A percentile compares a stretch with the other conserved stretches of the same genome.
phyloP scores from a whole-genome alignment of 30 jellyfish, hydroid and myxozoan species.

The Clytia hemisphaerica region DNA sequence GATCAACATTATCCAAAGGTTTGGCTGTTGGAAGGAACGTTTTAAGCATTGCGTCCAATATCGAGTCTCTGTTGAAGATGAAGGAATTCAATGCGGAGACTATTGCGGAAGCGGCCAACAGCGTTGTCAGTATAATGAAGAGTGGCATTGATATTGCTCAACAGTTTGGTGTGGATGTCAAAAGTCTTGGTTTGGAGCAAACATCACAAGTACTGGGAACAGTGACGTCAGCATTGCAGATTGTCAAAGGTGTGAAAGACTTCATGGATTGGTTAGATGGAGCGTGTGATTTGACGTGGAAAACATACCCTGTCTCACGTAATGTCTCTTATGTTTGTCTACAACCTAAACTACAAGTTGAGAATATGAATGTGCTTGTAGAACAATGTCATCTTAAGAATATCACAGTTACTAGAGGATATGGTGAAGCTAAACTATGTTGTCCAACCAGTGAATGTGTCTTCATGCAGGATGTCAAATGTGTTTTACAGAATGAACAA shows the following conservation, averaged over 20 bases:
- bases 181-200: slow-evolving; percentile 32
- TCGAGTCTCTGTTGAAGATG: slow-evolving; percentile 46
- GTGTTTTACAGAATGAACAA: slow-evolving; percentile 42
- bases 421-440: slow-evolving; percentile 46
- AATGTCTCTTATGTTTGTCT: slow-evolving; percentile 53
- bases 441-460: slow-evolving; percentile 62
- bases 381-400: slow-evolving; percentile 37
- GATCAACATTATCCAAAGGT: slow-evolving; percentile 44
- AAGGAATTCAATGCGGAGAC: slow-evolving; percentile 68
- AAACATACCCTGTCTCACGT: slow-evolving; percentile 23
- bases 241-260: slow-evolving; percentile 62
- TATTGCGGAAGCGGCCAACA: slow-evolving; percentile 42
- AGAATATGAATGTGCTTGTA: slow-evolving; percentile 36
- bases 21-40: slow-evolving; percentile 45
- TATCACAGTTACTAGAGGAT: slow-evolving; percentile 46
- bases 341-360: slow-evolving; percentile 40
- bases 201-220: slow-evolving; percentile 5
- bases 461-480: slow-evolving; percentile 33
- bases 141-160: slow-evolving; percentile 28
- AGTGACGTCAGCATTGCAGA: slow-evolving; percentile 50
- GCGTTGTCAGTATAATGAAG: slow-evolving; percentile 40
- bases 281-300: slow-evolving; percentile 77
- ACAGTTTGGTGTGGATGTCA: slow-evolving; percentile 65
- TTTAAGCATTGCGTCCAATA: slow-evolving; percentile 35
- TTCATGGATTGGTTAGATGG: slow-evolving; percentile 74